Evolutionary conservation across 2,113 vertebrate species (phyloP).

Genomic region (Callaeas wilsoni): DNA sequence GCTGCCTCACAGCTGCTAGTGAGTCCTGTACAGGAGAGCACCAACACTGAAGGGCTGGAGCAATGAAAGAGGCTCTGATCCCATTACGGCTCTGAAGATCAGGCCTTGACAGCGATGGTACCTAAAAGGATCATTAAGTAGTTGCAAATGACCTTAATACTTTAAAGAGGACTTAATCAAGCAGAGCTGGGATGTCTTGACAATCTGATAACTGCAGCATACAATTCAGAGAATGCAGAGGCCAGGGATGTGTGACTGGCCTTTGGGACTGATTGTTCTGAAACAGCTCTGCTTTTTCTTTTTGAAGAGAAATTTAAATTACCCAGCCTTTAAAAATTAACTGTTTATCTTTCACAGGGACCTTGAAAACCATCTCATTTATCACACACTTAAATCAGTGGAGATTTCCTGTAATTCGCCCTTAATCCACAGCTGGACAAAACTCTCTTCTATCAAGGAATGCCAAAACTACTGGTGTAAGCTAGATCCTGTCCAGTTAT

Average conservation of each 20-base stretch:
- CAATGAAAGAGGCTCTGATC: background rate
- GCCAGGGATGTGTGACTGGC: background rate
- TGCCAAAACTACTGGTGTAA: background rate
- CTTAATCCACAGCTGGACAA: background rate
- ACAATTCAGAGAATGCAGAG: conserved; percentile 40
- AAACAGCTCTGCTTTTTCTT: background rate
- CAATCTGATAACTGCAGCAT: conserved; percentile 30
- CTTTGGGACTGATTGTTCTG: background rate
- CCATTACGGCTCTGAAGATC: background rate
- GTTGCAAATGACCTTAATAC: conserved; percentile 20
- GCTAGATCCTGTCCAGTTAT: background rate
- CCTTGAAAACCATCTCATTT: background rate
- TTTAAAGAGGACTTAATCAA: conserved; percentile 44
- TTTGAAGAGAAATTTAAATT: conserved; percentile 23
- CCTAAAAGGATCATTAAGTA: conserved; percentile 9
- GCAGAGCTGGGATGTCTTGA: background rate
- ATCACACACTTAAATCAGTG: background rate
- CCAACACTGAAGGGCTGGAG: rapidly evolving
- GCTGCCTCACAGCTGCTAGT: rapidly evolving
- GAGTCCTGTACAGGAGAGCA: background rate
- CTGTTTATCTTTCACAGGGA: conserved; percentile 30
- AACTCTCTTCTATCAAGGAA: background rate
- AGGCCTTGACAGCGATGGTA: background rate
- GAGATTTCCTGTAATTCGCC: conserved; percentile 40
- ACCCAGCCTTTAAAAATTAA: conserved; percentile 1